Evolutionary conservation across 2,113 vertebrate species (phyloP), one percentile per base, ranked within the genome.

Genomic region (Saimiri boliviensis): DNA sequence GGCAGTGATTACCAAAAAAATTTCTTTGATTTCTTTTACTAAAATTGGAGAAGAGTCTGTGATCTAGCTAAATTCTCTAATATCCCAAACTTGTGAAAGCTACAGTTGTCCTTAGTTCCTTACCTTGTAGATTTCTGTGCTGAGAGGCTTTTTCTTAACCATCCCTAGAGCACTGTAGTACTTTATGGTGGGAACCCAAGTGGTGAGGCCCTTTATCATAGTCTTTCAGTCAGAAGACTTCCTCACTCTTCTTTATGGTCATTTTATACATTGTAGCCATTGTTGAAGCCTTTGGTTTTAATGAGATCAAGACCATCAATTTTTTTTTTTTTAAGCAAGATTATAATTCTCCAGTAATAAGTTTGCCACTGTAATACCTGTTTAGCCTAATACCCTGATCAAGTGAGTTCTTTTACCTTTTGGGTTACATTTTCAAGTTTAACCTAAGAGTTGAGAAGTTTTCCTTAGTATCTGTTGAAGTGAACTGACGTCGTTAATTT

Each of bases 241-340:
- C 21, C 2, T 76, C 23, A 54, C n/a, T 66, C 49, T 94, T 88
- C n/a, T 77, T 81, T 84, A 3, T 71, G 63, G n/a, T 80, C 52
- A 70, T 88, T 73, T 84, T 80, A 37, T 52, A 68, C 35, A 9
- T 70, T 60, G 40, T 73, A 56, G 35, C 66, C 23, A 54, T 47
- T 54, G 19, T 94, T 92, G n/a, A 70, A 70, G 37, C 82, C 60
- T 94, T 86, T 92, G 80, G 30, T 70, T 42, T 90, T 94, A 80
- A 40, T 73, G 40, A 91, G 4, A 20, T 93, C 13, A 94, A 92
- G 25, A 30, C n/a, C 45, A 40, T 73, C 32, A 14, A 92, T 30
- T 93, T 80, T 49, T 49, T 77, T 45, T 77, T 45, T 52, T 52
- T 52, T 52, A 52, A 90, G 76, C 35, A 60, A 45, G 63, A 49